phyloP scores from a whole-genome alignment of 2,888 invertebrate genomes.

The Rotaria macrura region DNA sequence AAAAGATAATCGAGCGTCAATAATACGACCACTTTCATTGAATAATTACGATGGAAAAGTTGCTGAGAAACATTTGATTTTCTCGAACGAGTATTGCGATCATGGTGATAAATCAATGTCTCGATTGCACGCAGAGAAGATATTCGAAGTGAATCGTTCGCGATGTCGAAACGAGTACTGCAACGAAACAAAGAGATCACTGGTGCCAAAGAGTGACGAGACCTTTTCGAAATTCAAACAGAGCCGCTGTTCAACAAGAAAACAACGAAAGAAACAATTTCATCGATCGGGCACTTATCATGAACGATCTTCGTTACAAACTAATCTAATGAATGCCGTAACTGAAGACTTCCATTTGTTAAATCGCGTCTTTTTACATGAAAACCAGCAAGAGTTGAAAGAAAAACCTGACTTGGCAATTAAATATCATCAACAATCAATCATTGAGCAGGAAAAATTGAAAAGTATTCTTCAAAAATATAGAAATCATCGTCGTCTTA shows the following conservation, averaged over 20 bases:
- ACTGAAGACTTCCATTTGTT: neutral
- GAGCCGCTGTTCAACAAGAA: neutral
- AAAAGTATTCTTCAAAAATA: neutral
- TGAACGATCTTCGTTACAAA: neutral
- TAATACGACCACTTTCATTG: neutral
- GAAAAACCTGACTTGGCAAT: neutral
- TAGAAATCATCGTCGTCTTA: neutral
- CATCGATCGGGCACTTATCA: neutral
- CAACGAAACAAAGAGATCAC: neutral
- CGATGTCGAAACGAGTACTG: neutral
- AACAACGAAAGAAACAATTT: neutral
- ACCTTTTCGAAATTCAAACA: neutral
- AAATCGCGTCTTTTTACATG: neutral
- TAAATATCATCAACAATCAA: neutral
- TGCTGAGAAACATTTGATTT: neutral
- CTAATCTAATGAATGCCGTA: neutral
- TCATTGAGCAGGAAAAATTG: neutral
- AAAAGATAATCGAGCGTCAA: neutral
- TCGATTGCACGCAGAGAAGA: too few species aligned
- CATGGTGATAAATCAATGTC: too few species aligned
- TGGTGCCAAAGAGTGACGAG: neutral
- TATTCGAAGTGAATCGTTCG: neutral
- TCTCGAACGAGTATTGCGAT: too few species aligned
- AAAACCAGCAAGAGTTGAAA: neutral
- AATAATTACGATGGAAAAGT: neutral